Evolutionary conservation across 2,797 vertebrate species (phyloP).

Genomic region (Girardinus metallicus): DNA sequence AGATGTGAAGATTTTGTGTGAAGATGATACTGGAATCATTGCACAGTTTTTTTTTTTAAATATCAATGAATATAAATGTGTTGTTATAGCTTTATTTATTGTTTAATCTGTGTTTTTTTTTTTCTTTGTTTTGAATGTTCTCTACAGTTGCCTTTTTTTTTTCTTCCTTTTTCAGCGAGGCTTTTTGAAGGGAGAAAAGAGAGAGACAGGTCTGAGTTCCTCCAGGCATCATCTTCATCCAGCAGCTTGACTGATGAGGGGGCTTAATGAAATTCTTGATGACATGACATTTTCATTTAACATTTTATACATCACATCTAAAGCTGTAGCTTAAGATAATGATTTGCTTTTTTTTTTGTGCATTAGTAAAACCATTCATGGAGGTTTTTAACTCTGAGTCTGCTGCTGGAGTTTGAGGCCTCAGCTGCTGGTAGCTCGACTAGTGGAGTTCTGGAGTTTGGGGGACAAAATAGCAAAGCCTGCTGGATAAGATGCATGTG

Average conservation of each 20-base stretch:
- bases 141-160: constrained; percentile 75
- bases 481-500: neutral
- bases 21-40: constrained; percentile 78
- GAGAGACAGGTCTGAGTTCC: neutral
- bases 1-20: constrained; percentile 52
- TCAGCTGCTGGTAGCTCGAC: neutral
- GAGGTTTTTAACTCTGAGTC: neutral
- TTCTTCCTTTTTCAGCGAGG: constrained; percentile 59
- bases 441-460: neutral
- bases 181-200: neutral
- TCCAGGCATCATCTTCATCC: neutral
- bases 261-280: neutral
- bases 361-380: neutral
- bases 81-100: constrained; percentile 81
- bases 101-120: constrained; percentile 69
- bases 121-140: constrained; percentile 66
- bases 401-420: constrained; percentile 7
- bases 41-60: constrained; percentile 66
- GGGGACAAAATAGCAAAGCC: neutral
- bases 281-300: neutral
- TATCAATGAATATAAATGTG: constrained; percentile 71
- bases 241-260: neutral
- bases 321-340: neutral
- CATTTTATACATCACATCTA: neutral
- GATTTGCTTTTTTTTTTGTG: neutral